Base-by-base conservation (phyloP, 2,797 vertebrate genomes). In the Florisuga fusca region DNA sequence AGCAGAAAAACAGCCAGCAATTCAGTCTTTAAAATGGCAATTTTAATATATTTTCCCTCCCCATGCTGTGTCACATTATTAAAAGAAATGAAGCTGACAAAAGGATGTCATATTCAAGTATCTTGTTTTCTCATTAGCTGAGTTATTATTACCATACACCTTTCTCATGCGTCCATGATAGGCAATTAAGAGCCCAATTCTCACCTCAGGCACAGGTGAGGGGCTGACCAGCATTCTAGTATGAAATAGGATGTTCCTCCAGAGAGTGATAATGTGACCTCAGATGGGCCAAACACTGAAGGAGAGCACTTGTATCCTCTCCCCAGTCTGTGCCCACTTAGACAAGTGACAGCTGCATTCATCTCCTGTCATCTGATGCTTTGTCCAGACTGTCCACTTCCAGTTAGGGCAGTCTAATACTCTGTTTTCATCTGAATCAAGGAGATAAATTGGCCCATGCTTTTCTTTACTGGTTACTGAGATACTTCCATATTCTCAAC, bases 31-130 rank as follows among this genome's bases (percentile, higher is more conserved):
- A 80, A 90, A 92, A 92, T 75, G 64, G 50, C 68, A 87, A 89
- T 72, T 78, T 92, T 94, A 95, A 87, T 94, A 7, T n/a, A 87
- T 93, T 90, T 87, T 80, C 45, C 53, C 34, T 94, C 90, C 64
- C 66, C 82, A 80, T 95, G 72, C 87, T 89, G 54, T 81, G 92
- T 95, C 94, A 96, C 58, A 58, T 93, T 96, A 93, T 91, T 84
- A 94, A 83, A 61, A 72, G 81, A 94, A 95, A 95, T 93, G 95
- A 95, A 94, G 61, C 81, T 96, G 92, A 89, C 81, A 90, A 93
- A 93, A 93, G 34, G 34, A 87, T 89, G 72, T 85, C 46, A 80
- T 84, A 92, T 68, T 93, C 48, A 92, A 85, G 90, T 76, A 87
- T 46, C n/a, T 58, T 26, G 61, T 20, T 51, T 87, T 92, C 84